Evolutionary conservation across 1,140 invertebrate species (phyloP).

Genomic region (Caerostris darwini): DNA sequence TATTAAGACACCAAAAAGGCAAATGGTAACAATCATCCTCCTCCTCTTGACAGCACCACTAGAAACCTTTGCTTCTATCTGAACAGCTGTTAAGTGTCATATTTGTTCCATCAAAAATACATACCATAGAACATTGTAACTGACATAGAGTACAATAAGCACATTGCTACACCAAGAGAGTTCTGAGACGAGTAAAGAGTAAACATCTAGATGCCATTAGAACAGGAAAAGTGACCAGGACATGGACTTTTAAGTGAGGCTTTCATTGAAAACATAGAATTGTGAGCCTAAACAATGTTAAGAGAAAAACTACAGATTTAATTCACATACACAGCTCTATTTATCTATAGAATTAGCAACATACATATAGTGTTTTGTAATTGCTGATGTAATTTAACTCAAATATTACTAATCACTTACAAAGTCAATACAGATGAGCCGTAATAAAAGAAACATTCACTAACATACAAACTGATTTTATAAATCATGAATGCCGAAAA

Average conservation of each 20-base stretch:
- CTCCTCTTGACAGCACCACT: constrained; percentile 60
- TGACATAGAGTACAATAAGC: constrained; percentile 71
- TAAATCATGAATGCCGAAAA: too few relatives aligned
- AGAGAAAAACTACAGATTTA: background rate
- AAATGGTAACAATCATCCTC: constrained; percentile 64
- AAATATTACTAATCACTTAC: background rate
- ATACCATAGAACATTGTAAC: constrained; percentile 61
- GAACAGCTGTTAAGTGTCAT: constrained; percentile 26
- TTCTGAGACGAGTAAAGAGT: constrained; percentile 59
- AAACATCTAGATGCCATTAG: constrained; percentile 74
- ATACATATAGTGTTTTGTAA: background rate
- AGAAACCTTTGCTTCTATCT: constrained; percentile 42
- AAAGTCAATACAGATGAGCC: background rate
- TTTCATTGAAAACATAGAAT: constrained; percentile 10
- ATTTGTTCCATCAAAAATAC: background rate
- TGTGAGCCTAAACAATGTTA: background rate
- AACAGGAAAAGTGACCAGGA: constrained; percentile 57
- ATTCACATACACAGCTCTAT: constrained; percentile 13
- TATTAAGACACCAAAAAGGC: constrained; percentile 77
- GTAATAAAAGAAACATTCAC: background rate
- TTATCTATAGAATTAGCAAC: constrained; percentile 4
- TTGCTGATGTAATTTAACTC: background rate
- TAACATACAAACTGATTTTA: too few relatives aligned
- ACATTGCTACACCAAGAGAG: constrained; percentile 75
- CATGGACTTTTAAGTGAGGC: constrained; percentile 18